Conservation (phyloP, 2,888 invertebrate genomes). For the Dicranocentrus wangi region DNA sequence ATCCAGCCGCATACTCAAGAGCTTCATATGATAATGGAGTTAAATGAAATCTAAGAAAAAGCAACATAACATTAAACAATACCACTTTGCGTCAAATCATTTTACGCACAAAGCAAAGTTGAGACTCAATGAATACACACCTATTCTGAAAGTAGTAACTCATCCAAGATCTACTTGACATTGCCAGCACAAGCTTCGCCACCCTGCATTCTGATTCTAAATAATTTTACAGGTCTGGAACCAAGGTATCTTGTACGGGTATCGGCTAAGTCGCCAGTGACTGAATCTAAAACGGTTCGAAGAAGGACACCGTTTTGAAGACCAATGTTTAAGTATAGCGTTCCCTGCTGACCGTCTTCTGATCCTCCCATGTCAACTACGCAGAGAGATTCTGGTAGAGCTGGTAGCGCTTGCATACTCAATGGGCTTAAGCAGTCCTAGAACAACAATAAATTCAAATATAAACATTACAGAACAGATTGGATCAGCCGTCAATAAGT, state of each 20-base stretch:
- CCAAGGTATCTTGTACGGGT: constrained; percentile 98
- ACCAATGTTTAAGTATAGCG: constrained; percentile 95
- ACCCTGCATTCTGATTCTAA: constrained; percentile 95
- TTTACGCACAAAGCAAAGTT: too few species aligned
- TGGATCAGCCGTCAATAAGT: constrained; percentile 25
- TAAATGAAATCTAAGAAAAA: constrained; percentile 83
- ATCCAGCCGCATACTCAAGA: constrained; percentile 97
- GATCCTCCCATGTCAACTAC: constrained; percentile 92
- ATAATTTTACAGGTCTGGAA: constrained; percentile 94
- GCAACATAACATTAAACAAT: not conserved
- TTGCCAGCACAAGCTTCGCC: constrained; percentile 96
- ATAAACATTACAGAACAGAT: too few species aligned
- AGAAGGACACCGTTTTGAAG: constrained; percentile 96
- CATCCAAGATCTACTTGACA: constrained; percentile 98
- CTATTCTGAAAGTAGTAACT: constrained; percentile 97
- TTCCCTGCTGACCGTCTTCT: constrained; percentile 78
- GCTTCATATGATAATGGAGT: constrained; percentile 97
- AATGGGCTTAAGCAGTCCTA: constrained; percentile 94
- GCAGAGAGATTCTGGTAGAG: constrained; percentile 95
- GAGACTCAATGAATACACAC: too few species aligned
- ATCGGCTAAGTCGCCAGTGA: constrained; percentile 96
- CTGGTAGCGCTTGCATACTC: constrained; percentile 97
- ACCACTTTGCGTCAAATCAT: constrained; percentile 64
- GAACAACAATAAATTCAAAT: constrained; percentile 55
- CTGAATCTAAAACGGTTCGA: constrained; percentile 94